Conservation (phyloP, 2,797 vertebrate genomes). For the Darevskia nairensis region DNA sequence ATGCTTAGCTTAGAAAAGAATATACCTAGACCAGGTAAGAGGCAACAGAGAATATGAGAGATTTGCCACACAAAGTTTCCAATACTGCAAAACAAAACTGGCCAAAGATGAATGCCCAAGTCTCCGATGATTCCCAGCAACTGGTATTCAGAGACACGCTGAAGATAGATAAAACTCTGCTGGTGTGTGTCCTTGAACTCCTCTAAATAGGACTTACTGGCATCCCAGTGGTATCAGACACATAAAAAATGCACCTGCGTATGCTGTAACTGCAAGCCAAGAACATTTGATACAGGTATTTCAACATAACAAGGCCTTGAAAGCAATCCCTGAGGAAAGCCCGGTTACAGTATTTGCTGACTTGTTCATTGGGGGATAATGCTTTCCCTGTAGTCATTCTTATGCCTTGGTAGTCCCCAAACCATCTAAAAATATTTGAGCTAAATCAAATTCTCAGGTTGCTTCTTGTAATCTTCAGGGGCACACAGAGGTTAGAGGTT, state of each 20-base stretch:
- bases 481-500: too few species aligned
- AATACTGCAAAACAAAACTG: too few species aligned
- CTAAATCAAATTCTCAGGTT: not conserved
- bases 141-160: too few species aligned
- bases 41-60: too few species aligned
- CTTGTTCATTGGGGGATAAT: slow-evolving; percentile 4
- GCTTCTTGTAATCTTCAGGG: not conserved
- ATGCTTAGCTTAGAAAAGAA: too few species aligned
- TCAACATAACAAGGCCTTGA: slow-evolving; percentile 11
- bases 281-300: slow-evolving; percentile 10
- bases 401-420: not conserved
- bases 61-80: too few species aligned
- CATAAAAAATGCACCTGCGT: slow-evolving; percentile 4
- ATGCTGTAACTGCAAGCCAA: not conserved
- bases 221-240: not conserved
- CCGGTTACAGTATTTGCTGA: not conserved
- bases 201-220: slow-evolving; percentile 31
- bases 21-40: too few species aligned
- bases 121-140: too few species aligned
- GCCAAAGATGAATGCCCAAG: too few species aligned
- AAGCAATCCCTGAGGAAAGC: slow-evolving; percentile 7
- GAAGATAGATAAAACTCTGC: slow-evolving; percentile 27
- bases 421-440: not conserved
- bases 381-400: not conserved
- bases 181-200: slow-evolving; percentile 49